A percentile compares a stretch with the other conserved stretches of the same genome.
These are phyloP conservation scores for Arbacia lixula DNA, from an alignment of 53 echinoderm and acorn worm species.

Conservation along the genomic window DNA sequence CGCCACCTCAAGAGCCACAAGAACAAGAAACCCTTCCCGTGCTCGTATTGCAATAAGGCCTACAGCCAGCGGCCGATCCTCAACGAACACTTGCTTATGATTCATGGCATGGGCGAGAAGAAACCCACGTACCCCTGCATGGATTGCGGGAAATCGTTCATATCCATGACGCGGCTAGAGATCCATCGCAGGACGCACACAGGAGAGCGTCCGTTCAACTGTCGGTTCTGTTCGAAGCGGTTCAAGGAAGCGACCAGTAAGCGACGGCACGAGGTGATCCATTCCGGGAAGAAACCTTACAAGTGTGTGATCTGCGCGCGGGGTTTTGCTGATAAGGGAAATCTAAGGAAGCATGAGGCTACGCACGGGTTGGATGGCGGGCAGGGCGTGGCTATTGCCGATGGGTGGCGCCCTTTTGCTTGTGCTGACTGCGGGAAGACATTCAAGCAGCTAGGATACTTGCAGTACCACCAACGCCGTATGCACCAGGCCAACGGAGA, in stretches of 20 bases:
- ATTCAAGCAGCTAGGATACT: conserved; percentile 41
- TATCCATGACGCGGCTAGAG: conserved; percentile 3
- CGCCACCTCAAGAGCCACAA: conserved; percentile 32
- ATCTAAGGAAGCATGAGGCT: conserved; percentile 28
- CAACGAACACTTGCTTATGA: conserved; percentile 19
- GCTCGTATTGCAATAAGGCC: background rate
- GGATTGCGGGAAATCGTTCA: conserved; percentile 10
- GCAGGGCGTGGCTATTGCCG: background rate
- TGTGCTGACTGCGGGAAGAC: conserved; percentile 39
- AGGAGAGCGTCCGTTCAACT: conserved; percentile 30
- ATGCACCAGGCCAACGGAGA: conserved; percentile 9
- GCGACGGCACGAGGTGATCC: conserved; percentile 21
- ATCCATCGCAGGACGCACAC: conserved; percentile 45
- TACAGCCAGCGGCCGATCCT: conserved; percentile 21
- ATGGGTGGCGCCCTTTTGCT: conserved; percentile 23
- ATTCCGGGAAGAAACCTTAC: conserved; percentile 21
- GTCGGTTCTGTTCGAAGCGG: conserved; percentile 5
- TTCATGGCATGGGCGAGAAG: background rate
- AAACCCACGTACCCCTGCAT: conserved; percentile 10
- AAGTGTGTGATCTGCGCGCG: conserved; percentile 10
- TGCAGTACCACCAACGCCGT: conserved; percentile 14
- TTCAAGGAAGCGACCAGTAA: conserved; percentile 11
- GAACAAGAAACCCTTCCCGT: conserved; percentile 22
- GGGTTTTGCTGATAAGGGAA: conserved; percentile 32
- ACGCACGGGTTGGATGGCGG: conserved; percentile 23